Evolutionary conservation across 2,888 invertebrate genomes (phyloP), one percentile per base, ranked within the genome.

Genomic region (Apotomis betuletana): DNA sequence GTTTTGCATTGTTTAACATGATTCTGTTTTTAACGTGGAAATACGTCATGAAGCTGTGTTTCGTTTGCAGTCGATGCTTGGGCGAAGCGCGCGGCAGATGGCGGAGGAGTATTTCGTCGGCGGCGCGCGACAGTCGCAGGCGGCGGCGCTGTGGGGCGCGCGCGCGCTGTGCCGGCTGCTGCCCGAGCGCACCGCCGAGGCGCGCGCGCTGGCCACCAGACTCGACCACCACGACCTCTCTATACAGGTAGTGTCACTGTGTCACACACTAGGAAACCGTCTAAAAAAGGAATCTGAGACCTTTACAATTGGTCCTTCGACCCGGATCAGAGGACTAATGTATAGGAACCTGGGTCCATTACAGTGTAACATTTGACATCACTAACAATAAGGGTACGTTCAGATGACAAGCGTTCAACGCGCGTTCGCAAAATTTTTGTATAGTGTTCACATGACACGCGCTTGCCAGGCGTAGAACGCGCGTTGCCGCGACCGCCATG

Each of bases 61-160:
- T 5, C 4, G 10, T 9, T 60, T 72, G 0, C 85, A 92, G 92
- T 90, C 91, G 90, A 87, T 91, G 70, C 74, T 77, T 60, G 89
- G 88, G 0, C 87, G 91, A 70, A 83, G 80, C 5, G 93, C 95
- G 77, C 89, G 96, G 67, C 95, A 97, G 88, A 96, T 95, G 75
- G 96, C 96, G 67, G 95, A 96, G 78, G 94, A 96, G 89, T 97
- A 95, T 90, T 92, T 97, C 78, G 88, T 93, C 57, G 38, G 61
- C 49, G 61, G 61, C 36, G 61, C 61, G 49, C 49, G 61, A 8
- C 8, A 5, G 44, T 5, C 44, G 44, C 44, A 44, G 44, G 10
- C 3, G 9, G 27, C 55, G 15, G 55, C 57, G 38, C 57, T 61
- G 61, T 61, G 61, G 61, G 61, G 61, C 36, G 61, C 61, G 49